phyloP scores from a whole-genome alignment of 2,888 invertebrate species.

The Trypoxylon attenuatum region DNA sequence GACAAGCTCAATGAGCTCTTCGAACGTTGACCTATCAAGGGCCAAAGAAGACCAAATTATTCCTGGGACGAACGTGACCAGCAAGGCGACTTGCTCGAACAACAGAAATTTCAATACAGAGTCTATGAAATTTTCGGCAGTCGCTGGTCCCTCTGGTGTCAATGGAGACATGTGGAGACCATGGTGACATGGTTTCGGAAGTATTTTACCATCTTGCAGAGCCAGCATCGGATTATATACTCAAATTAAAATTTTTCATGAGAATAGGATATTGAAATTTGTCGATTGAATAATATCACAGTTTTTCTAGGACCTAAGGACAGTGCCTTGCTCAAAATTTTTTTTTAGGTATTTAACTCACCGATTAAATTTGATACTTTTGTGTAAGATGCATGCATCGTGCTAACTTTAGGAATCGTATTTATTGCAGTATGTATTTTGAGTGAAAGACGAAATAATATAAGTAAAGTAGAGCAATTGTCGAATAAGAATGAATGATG shows the following conservation, averaged over 20 bases:
- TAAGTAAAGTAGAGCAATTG: not conserved
- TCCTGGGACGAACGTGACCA: slow-evolving; percentile 57
- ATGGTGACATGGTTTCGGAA: slow-evolving; percentile 71
- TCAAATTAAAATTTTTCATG: too few species aligned
- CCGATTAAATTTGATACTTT: not conserved
- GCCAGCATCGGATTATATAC: too few species aligned
- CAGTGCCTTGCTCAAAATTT: slow-evolving; percentile 27
- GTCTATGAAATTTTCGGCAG: slow-evolving; percentile 42
- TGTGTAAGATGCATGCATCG: slow-evolving; percentile 19
- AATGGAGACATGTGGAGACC: slow-evolving; percentile 78
- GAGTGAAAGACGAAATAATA: not conserved
- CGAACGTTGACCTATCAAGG: slow-evolving; percentile 27
- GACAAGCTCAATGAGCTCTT: slow-evolving; percentile 44
- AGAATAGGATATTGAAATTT: too few species aligned
- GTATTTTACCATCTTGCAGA: too few species aligned
- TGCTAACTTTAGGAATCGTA: slow-evolving; percentile 6
- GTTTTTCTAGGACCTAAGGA: too few species aligned
- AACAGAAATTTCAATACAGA: slow-evolving; percentile 45
- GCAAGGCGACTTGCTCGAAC: slow-evolving; percentile 38
- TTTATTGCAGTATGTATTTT: slow-evolving; percentile 5
- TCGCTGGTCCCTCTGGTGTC: slow-evolving; percentile 59
- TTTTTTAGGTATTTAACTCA: not conserved
- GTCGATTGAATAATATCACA: too few species aligned
- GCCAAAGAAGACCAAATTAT: slow-evolving; percentile 48
- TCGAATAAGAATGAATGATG: not conserved